Evolutionary conservation across 2,797 vertebrate genomes (phyloP).

Genomic region (Orestias chungarensis): DNA sequence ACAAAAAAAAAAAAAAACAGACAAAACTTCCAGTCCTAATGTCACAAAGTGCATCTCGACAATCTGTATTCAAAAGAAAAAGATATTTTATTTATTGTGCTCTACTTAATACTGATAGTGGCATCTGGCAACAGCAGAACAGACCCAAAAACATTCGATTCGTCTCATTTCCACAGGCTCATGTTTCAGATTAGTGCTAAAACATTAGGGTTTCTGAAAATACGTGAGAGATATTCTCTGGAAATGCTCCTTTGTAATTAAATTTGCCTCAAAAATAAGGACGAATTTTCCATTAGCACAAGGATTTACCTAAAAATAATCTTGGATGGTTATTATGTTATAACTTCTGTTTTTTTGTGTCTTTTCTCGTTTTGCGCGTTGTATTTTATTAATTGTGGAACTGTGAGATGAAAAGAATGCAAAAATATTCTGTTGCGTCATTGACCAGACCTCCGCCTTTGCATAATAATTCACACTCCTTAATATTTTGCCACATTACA

Average conservation of each 20-base stretch:
- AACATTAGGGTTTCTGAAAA: slow-evolving; percentile 56
- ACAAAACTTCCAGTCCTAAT: slow-evolving; percentile 42
- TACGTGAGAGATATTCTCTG: slow-evolving; percentile 34
- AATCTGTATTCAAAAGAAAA: slow-evolving; percentile 40
- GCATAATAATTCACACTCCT: neutral
- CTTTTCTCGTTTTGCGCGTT: no score
- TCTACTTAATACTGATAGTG: slow-evolving; percentile 61
- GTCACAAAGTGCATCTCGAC: slow-evolving; percentile 70
- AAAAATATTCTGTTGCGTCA: slow-evolving; percentile 52
- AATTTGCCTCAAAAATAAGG: slow-evolving; percentile 22
- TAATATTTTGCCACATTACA: neutral
- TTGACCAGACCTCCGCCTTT: slow-evolving; percentile 50
- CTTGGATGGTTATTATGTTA: slow-evolving; percentile 32
- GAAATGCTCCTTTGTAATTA: slow-evolving; percentile 33
- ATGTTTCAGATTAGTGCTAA: slow-evolving; percentile 54
- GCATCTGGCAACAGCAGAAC: slow-evolving; percentile 40
- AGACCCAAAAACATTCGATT: slow-evolving; percentile 4
- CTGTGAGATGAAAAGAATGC: slow-evolving; percentile 14
- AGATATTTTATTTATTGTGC: slow-evolving; percentile 26
- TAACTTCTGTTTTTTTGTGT: no score
- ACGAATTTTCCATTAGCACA: slow-evolving; percentile 20
- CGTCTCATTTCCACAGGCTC: slow-evolving; percentile 32
- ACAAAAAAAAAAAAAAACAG: neutral
- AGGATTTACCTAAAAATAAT: slow-evolving; percentile 21
- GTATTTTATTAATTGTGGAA: neutral